Evolutionary conservation across 2,797 vertebrate genomes (phyloP).

Genomic region (Anguilla marmorata): DNA sequence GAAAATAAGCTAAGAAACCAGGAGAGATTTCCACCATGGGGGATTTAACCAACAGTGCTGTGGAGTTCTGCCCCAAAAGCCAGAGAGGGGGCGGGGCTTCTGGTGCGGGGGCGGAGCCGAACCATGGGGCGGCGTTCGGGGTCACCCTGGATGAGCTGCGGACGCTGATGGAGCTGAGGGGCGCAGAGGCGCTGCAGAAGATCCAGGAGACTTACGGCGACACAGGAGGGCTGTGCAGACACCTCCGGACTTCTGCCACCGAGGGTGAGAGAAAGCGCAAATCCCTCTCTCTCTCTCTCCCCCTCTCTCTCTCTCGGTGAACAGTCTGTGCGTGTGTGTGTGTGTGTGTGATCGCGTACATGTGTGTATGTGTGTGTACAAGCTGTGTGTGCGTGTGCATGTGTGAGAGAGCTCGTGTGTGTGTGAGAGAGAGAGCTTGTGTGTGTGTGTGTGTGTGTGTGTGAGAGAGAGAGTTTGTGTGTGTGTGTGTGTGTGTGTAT

Average conservation of each 20-base stretch:
- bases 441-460: no score
- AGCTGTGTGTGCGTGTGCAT: no score
- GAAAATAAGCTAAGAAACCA: not conserved
- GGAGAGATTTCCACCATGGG: constrained; percentile 70
- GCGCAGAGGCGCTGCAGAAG: constrained; percentile 82
- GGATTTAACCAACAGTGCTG: constrained; percentile 86
- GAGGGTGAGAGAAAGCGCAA: constrained; percentile 70
- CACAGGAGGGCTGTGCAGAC: constrained; percentile 80
- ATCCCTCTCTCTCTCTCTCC: no score
- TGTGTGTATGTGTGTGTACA: no score
- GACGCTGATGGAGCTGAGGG: constrained; percentile 86
- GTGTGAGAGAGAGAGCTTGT: no score
- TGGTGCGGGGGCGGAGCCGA: constrained; percentile 65
- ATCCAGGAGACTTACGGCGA: constrained; percentile 82
- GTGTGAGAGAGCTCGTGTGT: no score
- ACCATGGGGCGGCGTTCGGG: constrained; percentile 79
- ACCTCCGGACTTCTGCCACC: constrained; percentile 82
- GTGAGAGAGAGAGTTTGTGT: no score
- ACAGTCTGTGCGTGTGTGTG: not conserved
- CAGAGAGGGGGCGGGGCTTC: constrained; percentile 52
- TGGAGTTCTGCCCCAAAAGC: constrained; percentile 87
- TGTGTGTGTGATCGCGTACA: no score
- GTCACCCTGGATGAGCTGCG: constrained; percentile 82
- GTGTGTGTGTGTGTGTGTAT: no score
- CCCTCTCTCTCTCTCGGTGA: not conserved